Conservation (phyloP, 2,113 vertebrate genomes). For the Crocuta crocuta region DNA sequence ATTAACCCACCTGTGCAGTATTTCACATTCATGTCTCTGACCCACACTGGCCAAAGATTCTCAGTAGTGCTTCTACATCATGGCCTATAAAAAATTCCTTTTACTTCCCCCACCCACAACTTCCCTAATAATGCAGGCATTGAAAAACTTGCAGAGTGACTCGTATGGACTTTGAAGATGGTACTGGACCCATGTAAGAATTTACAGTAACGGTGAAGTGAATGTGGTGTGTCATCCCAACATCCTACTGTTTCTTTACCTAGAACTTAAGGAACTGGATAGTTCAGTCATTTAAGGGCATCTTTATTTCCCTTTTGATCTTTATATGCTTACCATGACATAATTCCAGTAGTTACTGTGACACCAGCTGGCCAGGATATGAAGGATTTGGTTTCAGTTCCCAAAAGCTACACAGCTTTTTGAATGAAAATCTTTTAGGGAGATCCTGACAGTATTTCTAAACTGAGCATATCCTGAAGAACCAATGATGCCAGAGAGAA, state of each 20-base stretch:
- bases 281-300: background rate
- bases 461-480: background rate
- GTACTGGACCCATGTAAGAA: background rate
- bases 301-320: background rate
- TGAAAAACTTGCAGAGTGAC: background rate
- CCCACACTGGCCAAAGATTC: background rate
- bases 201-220: background rate
- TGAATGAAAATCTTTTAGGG: background rate
- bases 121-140: background rate
- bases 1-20: background rate
- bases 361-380: background rate
- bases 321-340: background rate
- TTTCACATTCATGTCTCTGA: background rate
- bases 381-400: background rate
- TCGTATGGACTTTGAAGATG: background rate
- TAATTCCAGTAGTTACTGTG: background rate
- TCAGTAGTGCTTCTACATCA: background rate
- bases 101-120: background rate
- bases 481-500: background rate
- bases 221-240: background rate
- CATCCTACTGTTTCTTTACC: conserved; percentile 16
- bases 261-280: conserved; percentile 12
- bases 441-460: conserved; percentile 32
- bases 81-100: background rate
- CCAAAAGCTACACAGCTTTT: background rate